Evolutionary conservation across 1,140 invertebrate species (phyloP), one percentile per base, ranked within the genome.

Genomic region (Drosophila jambulina): DNA sequence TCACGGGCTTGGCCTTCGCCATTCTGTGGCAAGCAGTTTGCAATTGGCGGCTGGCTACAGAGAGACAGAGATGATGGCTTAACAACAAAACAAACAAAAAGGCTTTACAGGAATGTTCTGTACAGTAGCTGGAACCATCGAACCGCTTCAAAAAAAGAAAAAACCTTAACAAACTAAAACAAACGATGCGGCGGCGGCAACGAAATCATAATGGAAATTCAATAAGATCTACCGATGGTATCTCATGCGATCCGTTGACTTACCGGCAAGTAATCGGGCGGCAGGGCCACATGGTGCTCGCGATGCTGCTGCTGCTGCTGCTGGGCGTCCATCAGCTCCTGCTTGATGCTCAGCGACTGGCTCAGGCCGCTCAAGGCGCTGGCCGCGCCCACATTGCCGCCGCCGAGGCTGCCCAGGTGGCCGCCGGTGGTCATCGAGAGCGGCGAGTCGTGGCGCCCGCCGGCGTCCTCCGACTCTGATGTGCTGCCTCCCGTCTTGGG

Each of bases 331-430:
- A 92, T 86, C 91, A 94, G 91, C 88, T 95, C 95, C 93, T 95
- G 95, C 92, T 95, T 95, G 93, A 95, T 95, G 85, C 94, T 92
- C 86, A 94, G 92, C 90, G 94, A 94, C 75, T 94, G 91, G 94
- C 94, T 78, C 93, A 92, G 85, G 19, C 83, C 79, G 70, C 83
- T 87, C 17, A 88, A 54, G 36, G 80, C 85, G 45, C 82, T 85
- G 63, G 82, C 79, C 49, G 81, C 85, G 48, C 85, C 85, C 65
- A 90, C 85, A 82, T 90, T 91, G 43, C 83, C 82, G 78, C 93
- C 81, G 36, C 83, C 82, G 3, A 56, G 53, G 86, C 93, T 78
- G 62, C 84, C 75, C 70, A 92, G 40, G 61, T 92, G 91, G 57
- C 83, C 83, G 29, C 91, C 45, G 38, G 75, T 77, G 75, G 91